Percentiles rank a stretch among this genome's conserved stretches.
These are phyloP conservation scores for Ernsta delagoae DNA, from an alignment of 2,888 invertebrate genomes.

Conservation along the genomic window DNA sequence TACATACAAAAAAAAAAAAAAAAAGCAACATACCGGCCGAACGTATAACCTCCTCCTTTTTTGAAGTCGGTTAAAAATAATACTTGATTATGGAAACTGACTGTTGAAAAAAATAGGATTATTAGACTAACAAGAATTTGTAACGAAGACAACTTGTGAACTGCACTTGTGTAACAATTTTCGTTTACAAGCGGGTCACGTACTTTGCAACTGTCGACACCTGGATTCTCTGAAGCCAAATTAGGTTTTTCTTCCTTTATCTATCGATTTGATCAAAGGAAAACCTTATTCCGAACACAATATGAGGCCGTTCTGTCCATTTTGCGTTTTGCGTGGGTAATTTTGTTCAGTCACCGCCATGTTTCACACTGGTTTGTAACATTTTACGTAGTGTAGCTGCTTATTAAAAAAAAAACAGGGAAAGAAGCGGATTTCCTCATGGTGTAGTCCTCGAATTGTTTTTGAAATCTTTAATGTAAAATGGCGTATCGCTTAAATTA, in stretches of 20 bases:
- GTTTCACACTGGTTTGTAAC: background rate
- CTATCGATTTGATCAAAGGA: constrained; percentile 32
- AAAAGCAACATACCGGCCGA: no score
- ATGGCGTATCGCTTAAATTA: no score
- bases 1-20: no score
- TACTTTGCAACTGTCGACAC: constrained; percentile 38
- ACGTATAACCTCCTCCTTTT: no score
- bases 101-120: no score
- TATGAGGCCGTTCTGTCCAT: constrained; percentile 21
- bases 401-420: no score
- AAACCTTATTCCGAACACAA: constrained; percentile 25
- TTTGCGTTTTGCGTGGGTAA: constrained; percentile 4
- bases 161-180: constrained; percentile 26
- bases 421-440: no score
- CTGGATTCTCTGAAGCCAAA: constrained; percentile 38
- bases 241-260: constrained; percentile 42
- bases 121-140: constrained; percentile 3
- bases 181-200: constrained; percentile 38
- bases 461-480: no score
- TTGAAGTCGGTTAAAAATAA: no score
- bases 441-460: no score
- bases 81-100: no score
- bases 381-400: background rate
- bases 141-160: constrained; percentile 12
- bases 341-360: background rate